Evolutionary conservation across 2,797 vertebrate species (phyloP), one percentile per base, ranked within the genome.

Genomic region (Acomys russatus): DNA sequence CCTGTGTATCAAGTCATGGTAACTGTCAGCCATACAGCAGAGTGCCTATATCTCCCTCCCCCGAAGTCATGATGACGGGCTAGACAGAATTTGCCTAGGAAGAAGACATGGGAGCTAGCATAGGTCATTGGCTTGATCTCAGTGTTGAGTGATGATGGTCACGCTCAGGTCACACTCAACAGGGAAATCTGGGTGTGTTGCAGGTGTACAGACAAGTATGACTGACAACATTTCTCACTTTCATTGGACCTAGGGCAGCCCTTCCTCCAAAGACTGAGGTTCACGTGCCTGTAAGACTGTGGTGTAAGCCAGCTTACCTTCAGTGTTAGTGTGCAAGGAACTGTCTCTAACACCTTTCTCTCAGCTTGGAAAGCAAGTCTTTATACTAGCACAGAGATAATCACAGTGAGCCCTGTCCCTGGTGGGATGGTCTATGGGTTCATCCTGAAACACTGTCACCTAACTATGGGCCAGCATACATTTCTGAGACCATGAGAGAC

Each of bases 21-120:
- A 56, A 18, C 17, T 68, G 33, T 25, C 10, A 28, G 2, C 17
- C 51, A 30, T 28, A 7, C 18, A 56, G 15, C 0, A 38, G 25
- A 22, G 1, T 61, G 14, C 0, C 9, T 28, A 3, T 30, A 22
- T 28, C 20, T 20, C 23, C 10, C 33, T 6, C 3, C 14, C 0
- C 1, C 30, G 44, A 66, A 61, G 6, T 74, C 22, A 30, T 10
- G 54, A 35, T 3, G 49, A 15, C 30, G 44, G 22, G 2, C 33
- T 77, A 33, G 38, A n/a, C 14, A 64, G 1, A 14, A 77, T 3
- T 7, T 18, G 4, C 23, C 44, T 38, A 15, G 33, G 9, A 68
- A 66, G 7, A 35, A 35, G 14, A 17, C 33, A 56, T 68, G 14
- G 22, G 20, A 56, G n/a, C 51, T 56, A n/a, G 23, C 66, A 38